A percentile compares a stretch with the other conserved stretches of the same genome.
These are phyloP conservation scores for Hemicentrotus pulcherrimus DNA, from an alignment of 35 echinoderm and acorn worm species.

Conservation along the genomic window DNA sequence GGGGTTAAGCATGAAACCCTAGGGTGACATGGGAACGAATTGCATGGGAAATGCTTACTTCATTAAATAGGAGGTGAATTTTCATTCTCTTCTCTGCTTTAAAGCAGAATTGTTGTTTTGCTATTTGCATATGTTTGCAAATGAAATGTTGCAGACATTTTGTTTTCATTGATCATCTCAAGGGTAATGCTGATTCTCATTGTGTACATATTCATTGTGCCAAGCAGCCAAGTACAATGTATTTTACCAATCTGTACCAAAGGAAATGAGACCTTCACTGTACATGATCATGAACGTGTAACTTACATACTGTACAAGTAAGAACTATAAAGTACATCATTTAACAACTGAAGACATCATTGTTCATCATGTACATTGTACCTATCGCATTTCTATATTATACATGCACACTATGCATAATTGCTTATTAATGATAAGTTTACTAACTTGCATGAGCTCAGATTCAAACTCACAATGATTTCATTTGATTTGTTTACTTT, in stretches of 20 bases:
- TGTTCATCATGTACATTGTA: too few species aligned
- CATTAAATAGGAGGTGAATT: neutral
- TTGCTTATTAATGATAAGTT: too few species aligned
- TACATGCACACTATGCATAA: too few species aligned
- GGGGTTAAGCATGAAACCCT: constrained; percentile 57
- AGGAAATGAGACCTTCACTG: too few species aligned
- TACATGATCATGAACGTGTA: too few species aligned
- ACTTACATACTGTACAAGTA: too few species aligned
- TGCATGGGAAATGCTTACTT: neutral
- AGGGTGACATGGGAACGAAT: neutral
- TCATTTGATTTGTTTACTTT: neutral
- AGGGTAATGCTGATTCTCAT: neutral
- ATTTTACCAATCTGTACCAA: neutral
- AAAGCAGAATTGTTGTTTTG: too few species aligned
- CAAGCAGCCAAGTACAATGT: neutral
- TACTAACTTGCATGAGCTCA: neutral
- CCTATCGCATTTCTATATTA: too few species aligned
- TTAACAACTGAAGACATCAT: too few species aligned
- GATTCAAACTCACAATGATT: neutral
- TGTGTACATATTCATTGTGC: neutral
- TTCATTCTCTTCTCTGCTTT: neutral
- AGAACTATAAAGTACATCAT: too few species aligned
- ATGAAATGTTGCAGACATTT: too few species aligned
- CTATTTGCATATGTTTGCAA: too few species aligned
- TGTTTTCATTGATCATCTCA: neutral